Base-by-base conservation (phyloP, 1,140 invertebrate species). In the Drosophila pseudoobscura region DNA sequence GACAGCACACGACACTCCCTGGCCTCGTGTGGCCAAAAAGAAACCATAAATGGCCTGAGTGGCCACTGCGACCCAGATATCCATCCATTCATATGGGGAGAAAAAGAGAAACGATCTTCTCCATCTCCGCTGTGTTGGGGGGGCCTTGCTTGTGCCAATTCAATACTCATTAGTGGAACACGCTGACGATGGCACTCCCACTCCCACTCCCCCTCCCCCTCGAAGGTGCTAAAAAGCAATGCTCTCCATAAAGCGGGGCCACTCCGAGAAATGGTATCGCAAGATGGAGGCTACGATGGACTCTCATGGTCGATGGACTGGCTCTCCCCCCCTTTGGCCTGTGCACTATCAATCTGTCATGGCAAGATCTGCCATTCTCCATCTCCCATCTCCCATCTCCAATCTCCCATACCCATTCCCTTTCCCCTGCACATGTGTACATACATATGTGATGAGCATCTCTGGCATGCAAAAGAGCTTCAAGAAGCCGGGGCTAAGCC, bases 201-300 rank as follows among this genome's bases (percentile, higher is more conserved):
- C 9, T 15, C 24, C 29, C 5, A 24, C 9, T 15, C 24, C 9
- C 11, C 11, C 26, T 2, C 11, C 31, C 31, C 3, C 7, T 9
- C 4, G 17, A 11, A 17, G 46, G 47, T 75, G 41, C 78, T 83
- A 68, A 83, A 84, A 83, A 75, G 47, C 58, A 83, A 83, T 82
- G 78, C 22, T 9, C 0, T 60, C 15, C 58, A 71, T 75, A 71
- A 75, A 66, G 51, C 68, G 59, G 9, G 52, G 22, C 31, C 29
- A 24, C 41, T 46, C 46, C 24, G 59, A 31, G 8, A 31, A 8
- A 31, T 31, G 8, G 31, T 31, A 31, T 9, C 31, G 31, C 31
- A 0, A 5, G 24, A 26, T 26, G 4, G 4, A 8, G 29, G 29
- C 29, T 31, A 63, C 31, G 39, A 24, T 59, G 51, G 55, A 8